Evolutionary conservation across 2,113 vertebrate species (phyloP).

Genomic region (Chaenocephalus aceratus): DNA sequence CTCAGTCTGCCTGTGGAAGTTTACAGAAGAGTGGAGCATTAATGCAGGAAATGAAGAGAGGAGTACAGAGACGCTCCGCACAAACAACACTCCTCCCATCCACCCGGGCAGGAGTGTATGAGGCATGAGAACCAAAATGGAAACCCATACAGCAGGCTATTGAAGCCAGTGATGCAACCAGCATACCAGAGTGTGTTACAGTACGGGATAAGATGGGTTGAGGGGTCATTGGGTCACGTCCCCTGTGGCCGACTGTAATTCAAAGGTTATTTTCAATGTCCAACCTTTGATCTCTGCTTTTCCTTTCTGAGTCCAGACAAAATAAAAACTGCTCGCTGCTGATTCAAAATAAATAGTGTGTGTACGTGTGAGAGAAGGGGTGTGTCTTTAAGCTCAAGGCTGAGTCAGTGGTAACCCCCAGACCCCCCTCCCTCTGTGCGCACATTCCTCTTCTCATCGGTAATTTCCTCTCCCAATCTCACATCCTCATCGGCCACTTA

Average conservation of each 20-base stretch:
- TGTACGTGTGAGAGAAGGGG: slow-evolving; percentile 14
- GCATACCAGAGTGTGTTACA: slow-evolving; percentile 30
- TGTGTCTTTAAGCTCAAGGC: slow-evolving; percentile 21
- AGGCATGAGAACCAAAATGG: slow-evolving; percentile 46
- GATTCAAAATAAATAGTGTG: background rate
- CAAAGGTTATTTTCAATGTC: slow-evolving; percentile 53
- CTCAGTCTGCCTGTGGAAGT: slow-evolving; percentile 39
- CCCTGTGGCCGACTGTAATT: slow-evolving; percentile 43
- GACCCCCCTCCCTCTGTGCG: slow-evolving; percentile 42
- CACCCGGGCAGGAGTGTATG: slow-evolving; percentile 27
- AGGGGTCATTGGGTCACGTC: slow-evolving; percentile 24
- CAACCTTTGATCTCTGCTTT: slow-evolving; percentile 41
- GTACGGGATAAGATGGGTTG: slow-evolving; percentile 9
- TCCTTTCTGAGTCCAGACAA: slow-evolving; percentile 49
- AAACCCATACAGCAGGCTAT: slow-evolving; percentile 16
- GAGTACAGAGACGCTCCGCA: slow-evolving; percentile 12
- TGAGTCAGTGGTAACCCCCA: slow-evolving; percentile 8
- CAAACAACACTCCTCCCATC: slow-evolving; percentile 38
- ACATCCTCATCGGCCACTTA: slow-evolving; percentile 49
- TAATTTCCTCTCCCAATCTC: slow-evolving; percentile 78
- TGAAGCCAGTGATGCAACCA: slow-evolving; percentile 23
- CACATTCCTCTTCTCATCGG: slow-evolving; percentile 73
- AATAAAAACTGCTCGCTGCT: slow-evolving; percentile 4
- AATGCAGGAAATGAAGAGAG: slow-evolving; percentile 23
- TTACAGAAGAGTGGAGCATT: slow-evolving; percentile 36